These are phyloP conservation scores for Hozukius guyotensis DNA, from an alignment of 2,797 vertebrate genomes.

Conservation along the genomic window DNA sequence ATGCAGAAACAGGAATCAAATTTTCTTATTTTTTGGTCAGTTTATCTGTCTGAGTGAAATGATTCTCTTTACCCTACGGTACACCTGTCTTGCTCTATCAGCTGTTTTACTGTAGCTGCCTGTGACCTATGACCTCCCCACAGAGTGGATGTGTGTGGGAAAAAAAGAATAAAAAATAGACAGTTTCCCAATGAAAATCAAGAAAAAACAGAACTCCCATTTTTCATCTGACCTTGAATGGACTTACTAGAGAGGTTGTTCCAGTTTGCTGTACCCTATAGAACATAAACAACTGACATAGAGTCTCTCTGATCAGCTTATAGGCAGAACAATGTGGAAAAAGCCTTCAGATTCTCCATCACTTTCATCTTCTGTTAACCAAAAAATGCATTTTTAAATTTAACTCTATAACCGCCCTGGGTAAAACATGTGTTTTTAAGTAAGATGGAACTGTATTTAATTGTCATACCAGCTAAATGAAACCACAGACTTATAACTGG, in stretches of 20 bases:
- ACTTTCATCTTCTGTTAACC: background rate
- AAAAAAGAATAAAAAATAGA: background rate
- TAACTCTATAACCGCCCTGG: no score
- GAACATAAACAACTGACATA: background rate
- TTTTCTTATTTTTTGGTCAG: background rate
- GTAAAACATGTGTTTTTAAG: background rate
- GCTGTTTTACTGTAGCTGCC: background rate
- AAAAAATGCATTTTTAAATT: background rate
- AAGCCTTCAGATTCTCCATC: background rate
- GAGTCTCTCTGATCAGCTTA: background rate
- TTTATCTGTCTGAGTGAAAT: background rate
- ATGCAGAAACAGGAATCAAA: background rate
- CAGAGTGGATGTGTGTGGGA: background rate
- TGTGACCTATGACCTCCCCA: background rate
- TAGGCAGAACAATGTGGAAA: background rate
- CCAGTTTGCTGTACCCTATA: background rate
- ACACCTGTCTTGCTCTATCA: background rate
- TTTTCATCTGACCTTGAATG: slow-evolving; percentile 16
- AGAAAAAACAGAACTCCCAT: slow-evolving; percentile 7
- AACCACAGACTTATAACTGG: background rate
- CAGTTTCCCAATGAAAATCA: slow-evolving; percentile 14
- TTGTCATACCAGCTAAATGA: background rate
- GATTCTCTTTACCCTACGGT: background rate
- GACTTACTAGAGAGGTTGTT: background rate
- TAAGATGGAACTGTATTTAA: background rate